Base-by-base conservation (phyloP, 2,797 vertebrate species). In the Choloepus didactylus region DNA sequence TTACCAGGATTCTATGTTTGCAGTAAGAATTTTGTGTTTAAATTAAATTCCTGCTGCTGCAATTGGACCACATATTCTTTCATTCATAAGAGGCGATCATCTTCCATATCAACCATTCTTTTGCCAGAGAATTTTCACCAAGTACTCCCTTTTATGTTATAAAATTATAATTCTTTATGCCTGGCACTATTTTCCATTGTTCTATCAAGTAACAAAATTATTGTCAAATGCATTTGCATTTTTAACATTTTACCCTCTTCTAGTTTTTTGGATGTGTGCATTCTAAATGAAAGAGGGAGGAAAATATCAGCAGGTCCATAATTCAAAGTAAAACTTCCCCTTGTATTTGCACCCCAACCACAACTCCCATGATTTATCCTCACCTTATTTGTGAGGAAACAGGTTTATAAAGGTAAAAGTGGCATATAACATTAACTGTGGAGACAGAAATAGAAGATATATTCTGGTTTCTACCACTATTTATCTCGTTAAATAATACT, bases 31-130 rank as follows among this genome's bases (percentile, higher is more conserved):
- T 91, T 6, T 67, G 1, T 56, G 14, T 56, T 95, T 86, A 75
- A 89, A 82, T 89, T 56, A 83, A 92, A 75, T 67, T 1, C 7
- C 56, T 21, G 18, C 5, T 64, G 7, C 38, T 86, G 2, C 31
- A n/a, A 59, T 91, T 82, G 46, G 8, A 77, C 15, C 18, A 84
- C 2, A 49, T 79, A 79, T 93, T 82, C 14, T 89, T 84, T 85
- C 9, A 6, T 76, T 87, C 16, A 7, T 44, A 73, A 64, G 49
- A 31, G 76, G n/a, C 56, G 10, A 54, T 67, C 25, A 69, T 72
- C 82, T 75, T 91, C 60, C 79, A 31, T 21, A 18, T 27, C 51
- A 92, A 35, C 27, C 21, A 29, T 80, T 80, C 4, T 81, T 96
- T 82, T 69, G n/a, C 25, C 31, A 77, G 44, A 88, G 6, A 72